A percentile compares a stretch with the other conserved stretches of the same genome.
phyloP scores from a whole-genome alignment of 2,797 vertebrate species.

The Alca torda region DNA sequence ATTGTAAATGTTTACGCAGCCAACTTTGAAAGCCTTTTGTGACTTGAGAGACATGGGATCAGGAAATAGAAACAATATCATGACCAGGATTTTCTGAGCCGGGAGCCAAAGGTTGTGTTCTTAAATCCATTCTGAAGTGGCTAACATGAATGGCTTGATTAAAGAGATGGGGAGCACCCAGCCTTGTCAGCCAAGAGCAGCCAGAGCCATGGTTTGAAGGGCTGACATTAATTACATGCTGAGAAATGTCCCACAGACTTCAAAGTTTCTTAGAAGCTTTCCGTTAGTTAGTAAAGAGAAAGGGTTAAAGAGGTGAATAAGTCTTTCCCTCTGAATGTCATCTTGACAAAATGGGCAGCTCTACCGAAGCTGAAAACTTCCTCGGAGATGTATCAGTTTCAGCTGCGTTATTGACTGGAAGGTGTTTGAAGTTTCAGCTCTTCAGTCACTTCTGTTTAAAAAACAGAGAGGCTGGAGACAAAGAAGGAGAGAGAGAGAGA shows the following conservation, averaged over 20 bases:
- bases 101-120: slow-evolving; percentile 37
- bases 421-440: background rate
- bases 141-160: background rate
- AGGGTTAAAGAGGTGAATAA: background rate
- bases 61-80: slow-evolving; percentile 64
- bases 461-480: background rate
- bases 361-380: background rate
- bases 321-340: background rate
- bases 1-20: slow-evolving; percentile 31
- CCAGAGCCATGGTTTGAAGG: background rate
- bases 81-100: slow-evolving; percentile 49
- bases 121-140: slow-evolving; percentile 24
- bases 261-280: background rate
- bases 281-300: background rate
- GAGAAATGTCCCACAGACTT: background rate
- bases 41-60: slow-evolving; percentile 40
- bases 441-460: background rate
- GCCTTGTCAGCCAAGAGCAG: background rate
- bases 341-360: background rate
- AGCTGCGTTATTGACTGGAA: background rate
- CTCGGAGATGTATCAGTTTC: slow-evolving; percentile 3
- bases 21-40: slow-evolving; percentile 55
- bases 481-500: background rate
- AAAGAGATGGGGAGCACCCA: background rate
- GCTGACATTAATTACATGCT: background rate